Evolutionary conservation across 2,113 vertebrate genomes (phyloP), one percentile per base, ranked within the genome.

Genomic region (Megaceryle maxima): DNA sequence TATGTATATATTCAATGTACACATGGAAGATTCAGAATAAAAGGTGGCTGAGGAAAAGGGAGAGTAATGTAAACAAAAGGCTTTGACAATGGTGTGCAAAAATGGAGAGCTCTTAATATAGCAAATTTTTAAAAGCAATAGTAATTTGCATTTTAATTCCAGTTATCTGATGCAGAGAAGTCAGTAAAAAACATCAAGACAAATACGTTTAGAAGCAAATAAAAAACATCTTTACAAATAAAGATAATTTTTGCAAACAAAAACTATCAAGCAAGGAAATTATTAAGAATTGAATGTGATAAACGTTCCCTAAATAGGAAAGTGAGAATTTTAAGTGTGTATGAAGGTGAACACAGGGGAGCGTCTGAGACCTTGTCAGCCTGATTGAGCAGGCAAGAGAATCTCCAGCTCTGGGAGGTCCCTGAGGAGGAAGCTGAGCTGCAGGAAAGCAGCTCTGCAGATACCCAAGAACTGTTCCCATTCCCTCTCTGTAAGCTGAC

Each of bases 41-140:
- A 96, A 92, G 31, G 35, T 89, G 66, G 29, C 53, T 66, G 70
- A 87, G 82, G 81, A 83, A 79, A 76, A 85, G 48, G 66, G 44
- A 79, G 21, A 69, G 25, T 62, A 83, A 60, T 1, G 2, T 80
- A 92, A 94, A 92, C 66, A 66, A 44, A 83, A 37, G 28, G 69
- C n/a, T 91, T 90, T 25, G 59, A 64, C 25, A 37, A 2, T 7
- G 7, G 48, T 64, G 25, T 31, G 50, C 41, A 59, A 16, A 74
- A 79, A 18, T 20, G 39, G 41, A 80, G 29, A 83, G 25, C 25
- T 68, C 12, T 26, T 46, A 43, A 55, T 5, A 39, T 13, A 51
- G 60, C 21, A 21, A 35, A 15, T 29, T 81, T 44, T 64, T 1
- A 63, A 51, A 53, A 73, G 10, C 14, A 68, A 2, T 33, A 28